These are phyloP conservation scores for Pogonognathellus flavescens DNA, from an alignment of 1,140 invertebrate species.

Conservation along the genomic window DNA sequence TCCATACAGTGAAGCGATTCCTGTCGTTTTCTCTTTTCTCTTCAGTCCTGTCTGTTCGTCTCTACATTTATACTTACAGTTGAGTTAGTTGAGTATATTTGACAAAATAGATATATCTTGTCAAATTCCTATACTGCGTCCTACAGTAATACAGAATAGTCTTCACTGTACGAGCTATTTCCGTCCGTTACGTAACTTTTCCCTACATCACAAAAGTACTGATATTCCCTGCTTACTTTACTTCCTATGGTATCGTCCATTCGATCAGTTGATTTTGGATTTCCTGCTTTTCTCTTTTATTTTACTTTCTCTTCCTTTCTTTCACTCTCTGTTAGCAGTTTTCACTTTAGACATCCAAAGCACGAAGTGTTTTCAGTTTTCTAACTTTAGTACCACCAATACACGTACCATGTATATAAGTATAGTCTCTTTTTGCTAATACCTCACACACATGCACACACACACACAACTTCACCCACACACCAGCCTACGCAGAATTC, in stretches of 20 bases:
- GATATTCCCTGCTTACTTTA: constrained; percentile 14
- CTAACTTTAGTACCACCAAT: not conserved
- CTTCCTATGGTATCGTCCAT: constrained; percentile 8
- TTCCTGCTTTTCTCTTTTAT: constrained; percentile 43
- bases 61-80: not conserved
- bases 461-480: too few species aligned
- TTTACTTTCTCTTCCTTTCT: constrained; percentile 41
- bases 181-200: constrained; percentile 26
- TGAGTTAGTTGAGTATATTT: not conserved
- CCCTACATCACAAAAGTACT: not conserved
- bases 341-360: constrained; percentile 27
- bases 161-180: not conserved
- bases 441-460: too few species aligned
- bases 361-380: constrained; percentile 43
- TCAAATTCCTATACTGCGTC: not conserved
- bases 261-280: constrained; percentile 35
- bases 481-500: too few species aligned
- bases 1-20: constrained; percentile 51
- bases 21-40: constrained; percentile 33
- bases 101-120: constrained; percentile 2
- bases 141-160: too few species aligned
- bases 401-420: too few species aligned
- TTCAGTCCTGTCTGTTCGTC: constrained; percentile 22
- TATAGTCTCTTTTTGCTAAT: too few species aligned
- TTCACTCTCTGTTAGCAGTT: constrained; percentile 33